Percentiles rank a stretch among this genome's conserved stretches.
Evolutionary conservation across 2,113 vertebrate genomes (phyloP).

Genomic region (Otocyon megalotis): DNA sequence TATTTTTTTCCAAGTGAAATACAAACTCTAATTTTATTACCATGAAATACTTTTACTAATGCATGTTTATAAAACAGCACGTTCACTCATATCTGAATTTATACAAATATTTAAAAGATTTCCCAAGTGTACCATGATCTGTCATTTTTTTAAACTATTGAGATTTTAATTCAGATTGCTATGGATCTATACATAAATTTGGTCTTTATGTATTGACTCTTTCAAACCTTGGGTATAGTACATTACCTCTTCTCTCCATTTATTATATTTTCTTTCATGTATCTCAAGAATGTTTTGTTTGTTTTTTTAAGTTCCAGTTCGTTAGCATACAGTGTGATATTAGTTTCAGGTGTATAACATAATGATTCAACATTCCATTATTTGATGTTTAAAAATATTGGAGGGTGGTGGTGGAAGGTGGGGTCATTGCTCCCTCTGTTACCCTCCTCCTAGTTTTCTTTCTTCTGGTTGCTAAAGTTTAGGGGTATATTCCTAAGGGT

Average conservation of each 20-base stretch:
- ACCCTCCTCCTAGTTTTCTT: neutral
- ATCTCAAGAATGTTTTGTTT: neutral
- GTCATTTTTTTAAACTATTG: neutral
- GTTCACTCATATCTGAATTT: neutral
- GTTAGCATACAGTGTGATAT: neutral
- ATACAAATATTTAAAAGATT: neutral
- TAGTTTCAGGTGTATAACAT: neutral
- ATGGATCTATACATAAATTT: neutral
- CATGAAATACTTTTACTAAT: neutral
- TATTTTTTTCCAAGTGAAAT: neutral
- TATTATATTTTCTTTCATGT: neutral
- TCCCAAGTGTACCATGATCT: neutral
- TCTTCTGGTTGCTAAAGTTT: neutral
- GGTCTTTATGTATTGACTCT: neutral
- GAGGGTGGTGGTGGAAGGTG: neutral
- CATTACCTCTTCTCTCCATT: neutral
- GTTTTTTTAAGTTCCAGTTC: neutral
- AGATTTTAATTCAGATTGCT: neutral
- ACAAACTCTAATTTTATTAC: neutral
- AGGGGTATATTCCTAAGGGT: neutral
- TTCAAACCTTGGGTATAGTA: neutral
- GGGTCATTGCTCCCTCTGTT: neutral
- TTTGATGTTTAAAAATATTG: constrained; percentile 8
- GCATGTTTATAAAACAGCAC: neutral
- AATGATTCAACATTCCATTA: neutral